Evolutionary conservation across 2,888 invertebrate species (phyloP).

Genomic region (Galeopsomyia nigrocyanea): DNA sequence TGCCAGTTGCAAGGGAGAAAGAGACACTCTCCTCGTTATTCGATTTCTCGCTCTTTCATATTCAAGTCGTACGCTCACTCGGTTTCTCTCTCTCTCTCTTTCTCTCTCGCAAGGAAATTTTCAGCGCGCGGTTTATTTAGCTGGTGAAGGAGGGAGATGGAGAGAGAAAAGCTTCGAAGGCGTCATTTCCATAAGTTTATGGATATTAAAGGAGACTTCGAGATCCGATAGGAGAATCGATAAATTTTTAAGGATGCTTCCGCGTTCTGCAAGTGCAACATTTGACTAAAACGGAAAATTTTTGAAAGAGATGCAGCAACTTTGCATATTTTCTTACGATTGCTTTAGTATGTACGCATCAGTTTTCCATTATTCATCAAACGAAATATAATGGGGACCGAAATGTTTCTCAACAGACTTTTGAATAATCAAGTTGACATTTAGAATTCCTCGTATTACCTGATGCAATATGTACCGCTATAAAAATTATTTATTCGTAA

Average conservation of each 20-base stretch:
- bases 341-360: no score
- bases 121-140: slow-evolving; percentile 40
- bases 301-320: no score
- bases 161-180: neutral
- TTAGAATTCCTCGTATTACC: no score
- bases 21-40: slow-evolving; percentile 31
- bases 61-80: slow-evolving; percentile 22
- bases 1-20: slow-evolving; percentile 27
- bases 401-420: no score
- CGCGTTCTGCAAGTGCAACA: no score
- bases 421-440: no score
- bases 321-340: no score
- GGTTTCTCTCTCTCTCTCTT: slow-evolving; percentile 6
- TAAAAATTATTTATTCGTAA: no score
- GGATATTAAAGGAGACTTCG: slow-evolving; percentile 24
- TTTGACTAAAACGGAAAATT: no score
- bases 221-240: slow-evolving; percentile 20
- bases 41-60: slow-evolving; percentile 43
- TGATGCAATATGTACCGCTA: no score
- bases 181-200: slow-evolving; percentile 33
- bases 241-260: slow-evolving; percentile 1
- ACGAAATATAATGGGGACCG: no score
- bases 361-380: no score
- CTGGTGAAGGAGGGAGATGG: neutral
- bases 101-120: slow-evolving; percentile 24